Evolutionary conservation across 2,797 vertebrate genomes (phyloP), one percentile per base, ranked within the genome.

Genomic region (Ctenopoma multispine): DNA sequence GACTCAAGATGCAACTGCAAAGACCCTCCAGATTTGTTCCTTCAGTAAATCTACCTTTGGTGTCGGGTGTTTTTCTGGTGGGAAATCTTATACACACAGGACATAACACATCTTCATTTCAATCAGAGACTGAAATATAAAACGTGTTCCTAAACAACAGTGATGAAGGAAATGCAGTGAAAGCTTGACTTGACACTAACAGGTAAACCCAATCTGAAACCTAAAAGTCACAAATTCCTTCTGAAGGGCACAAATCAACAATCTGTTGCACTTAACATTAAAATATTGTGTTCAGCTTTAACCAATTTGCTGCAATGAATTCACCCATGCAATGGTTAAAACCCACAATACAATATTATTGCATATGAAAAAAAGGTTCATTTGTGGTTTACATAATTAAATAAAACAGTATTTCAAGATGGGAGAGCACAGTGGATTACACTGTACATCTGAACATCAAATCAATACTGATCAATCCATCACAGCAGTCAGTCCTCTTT

Each of bases 381-480:
- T 29, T 72, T 48, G 27, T 59, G 55, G 65, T 60, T 64, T 69
- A 47, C n/a, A 61, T 80, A 69, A 83, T 72, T 66, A 38, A 84
- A 78, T 71, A 24, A 61, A 54, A 46, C 62, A 47, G 73, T 75
- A 47, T 77, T 79, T 84, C 44, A 71, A 70, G 75, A 70, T 54
- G 60, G 73, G 70, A 64, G 76, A 49, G 77, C 66, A 55, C 81
- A 84, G 75, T 75, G 66, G 76, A 85, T 83, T 80, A 85, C 48
- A 80, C 54, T 66, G 81, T 60, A 77, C 68, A 83, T 72, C 61
- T 44, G 69, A 83, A 75, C 73, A 72, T 75, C 75, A 47, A 75
- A 79, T 89, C 89, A 87, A 82, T 89, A 89, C 27, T 74, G 79
- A 85, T 87, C 83, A 82, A 80, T 81, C 75, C 69, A 56, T 83